Conservation (phyloP, 2,888 invertebrate species). For the Noctua pronuba region DNA sequence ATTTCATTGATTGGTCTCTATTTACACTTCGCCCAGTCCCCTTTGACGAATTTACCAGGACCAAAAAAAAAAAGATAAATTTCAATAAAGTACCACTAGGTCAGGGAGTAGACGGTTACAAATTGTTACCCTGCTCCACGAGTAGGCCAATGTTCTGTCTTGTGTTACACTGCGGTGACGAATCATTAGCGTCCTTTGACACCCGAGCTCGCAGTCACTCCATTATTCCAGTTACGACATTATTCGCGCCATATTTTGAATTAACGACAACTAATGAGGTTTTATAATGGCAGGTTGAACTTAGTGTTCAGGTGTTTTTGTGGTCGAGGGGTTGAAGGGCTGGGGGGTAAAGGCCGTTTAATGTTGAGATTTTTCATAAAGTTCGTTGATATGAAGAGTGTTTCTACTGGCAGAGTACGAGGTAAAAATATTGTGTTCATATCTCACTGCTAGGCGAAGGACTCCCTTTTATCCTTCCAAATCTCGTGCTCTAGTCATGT, state of each 20-base stretch:
- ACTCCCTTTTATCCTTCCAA: too few species aligned
- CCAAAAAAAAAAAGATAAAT: neutral
- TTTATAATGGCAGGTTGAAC: slow-evolving; percentile 52
- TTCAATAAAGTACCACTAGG: neutral
- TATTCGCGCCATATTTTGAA: slow-evolving; percentile 61
- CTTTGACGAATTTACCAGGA: neutral
- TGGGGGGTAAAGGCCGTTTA: slow-evolving; percentile 2
- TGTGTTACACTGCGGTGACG: slow-evolving; percentile 58
- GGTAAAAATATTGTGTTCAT: too few species aligned
- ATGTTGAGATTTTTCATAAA: slow-evolving; percentile 15
- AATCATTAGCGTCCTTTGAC: slow-evolving; percentile 61
- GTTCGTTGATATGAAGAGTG: too few species aligned
- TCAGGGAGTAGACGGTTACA: slow-evolving; percentile 10
- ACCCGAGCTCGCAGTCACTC: slow-evolving; percentile 42
- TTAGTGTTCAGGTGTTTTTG: slow-evolving; percentile 32
- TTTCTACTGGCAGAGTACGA: too few species aligned
- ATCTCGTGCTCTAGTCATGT: too few species aligned
- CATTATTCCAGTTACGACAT: slow-evolving; percentile 47
- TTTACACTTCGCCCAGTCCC: neutral
- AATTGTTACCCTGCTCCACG: slow-evolving; percentile 16
- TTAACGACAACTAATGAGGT: slow-evolving; percentile 55
- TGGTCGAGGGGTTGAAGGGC: slow-evolving; percentile 7
- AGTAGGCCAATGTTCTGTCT: slow-evolving; percentile 48
- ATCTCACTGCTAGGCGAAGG: too few species aligned
- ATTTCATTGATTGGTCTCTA: neutral